Evolutionary conservation across 2,888 invertebrate genomes (phyloP), one percentile per base, ranked within the genome.

Genomic region (Proisotoma minuta): DNA sequence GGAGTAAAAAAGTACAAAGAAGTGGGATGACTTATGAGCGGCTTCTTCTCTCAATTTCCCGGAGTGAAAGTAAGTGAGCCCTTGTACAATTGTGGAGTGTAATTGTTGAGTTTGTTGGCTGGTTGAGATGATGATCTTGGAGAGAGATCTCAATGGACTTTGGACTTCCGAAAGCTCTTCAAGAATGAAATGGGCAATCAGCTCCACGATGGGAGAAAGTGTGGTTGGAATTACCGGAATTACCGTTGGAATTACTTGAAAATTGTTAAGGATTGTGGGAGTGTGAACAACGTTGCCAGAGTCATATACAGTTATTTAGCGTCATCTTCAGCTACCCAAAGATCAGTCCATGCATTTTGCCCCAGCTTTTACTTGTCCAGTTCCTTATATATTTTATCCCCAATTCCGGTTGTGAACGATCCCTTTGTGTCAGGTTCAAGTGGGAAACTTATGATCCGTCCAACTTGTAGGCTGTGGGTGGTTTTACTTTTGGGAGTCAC

Each of bases 101-200:
- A 43, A 43, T 43, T 43, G 43, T 43, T 5, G 5, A 15, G 43
- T n/a, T 5, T 5, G 15, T 15, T 20, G 18, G 50, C 28, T 39
- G 54, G 56, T 65, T 63, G 52, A 54, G 61, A 61, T 57, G 59
- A 59, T 39, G 59, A 59, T 34, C 48, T 18, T 48, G 18, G 18
- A 48, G 18, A 20, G 18, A 18, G 12, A 50, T 23, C 64, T 64
- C 64, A 28, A 49, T 48, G 59, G 61, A 61, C 48, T 58, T 43
- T 4, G 49, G 49, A 34, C 10, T 34, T 48, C 51, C 54, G 50
- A 57, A 60, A 52, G 24, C 51, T 48, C 49, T 52, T 57, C 39
- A 61, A 66, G 63, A 66, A 56, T 62, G 58, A 66, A 60, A 53
- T 57, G 48, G 28, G 29, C 29, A 63, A 60, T 60, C 60, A 53